Evolutionary conservation across 2,888 invertebrate species (phyloP).

Genomic region (Eremobia ochroleuca): DNA sequence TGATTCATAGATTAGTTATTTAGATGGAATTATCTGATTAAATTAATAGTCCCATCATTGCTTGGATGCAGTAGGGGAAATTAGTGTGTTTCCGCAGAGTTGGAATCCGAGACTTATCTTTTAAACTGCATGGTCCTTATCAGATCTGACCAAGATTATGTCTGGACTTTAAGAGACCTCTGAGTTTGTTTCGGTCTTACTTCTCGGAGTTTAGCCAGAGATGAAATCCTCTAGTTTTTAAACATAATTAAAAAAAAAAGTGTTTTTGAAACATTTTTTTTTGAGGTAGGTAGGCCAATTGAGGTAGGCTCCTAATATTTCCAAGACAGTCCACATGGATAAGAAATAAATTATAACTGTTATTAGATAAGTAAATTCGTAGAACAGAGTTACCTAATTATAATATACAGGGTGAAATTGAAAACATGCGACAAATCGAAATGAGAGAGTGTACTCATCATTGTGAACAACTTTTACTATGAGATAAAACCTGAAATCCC

Average conservation of each 20-base stretch:
- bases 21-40: slow-evolving; percentile 16
- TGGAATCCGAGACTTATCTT: not conserved
- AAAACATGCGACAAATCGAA: too few species aligned
- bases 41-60: slow-evolving; percentile 10
- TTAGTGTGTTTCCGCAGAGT: not conserved
- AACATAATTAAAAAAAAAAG: too few species aligned
- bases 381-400: too few species aligned
- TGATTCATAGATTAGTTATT: slow-evolving; percentile 21
- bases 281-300: too few species aligned
- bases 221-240: too few species aligned
- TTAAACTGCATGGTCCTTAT: not conserved
- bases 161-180: not conserved
- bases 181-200: not conserved
- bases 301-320: not conserved
- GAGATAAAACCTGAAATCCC: too few species aligned
- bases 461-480: too few species aligned
- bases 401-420: too few species aligned
- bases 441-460: too few species aligned
- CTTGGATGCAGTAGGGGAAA: not conserved
- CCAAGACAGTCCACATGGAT: not conserved
- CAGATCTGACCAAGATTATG: not conserved
- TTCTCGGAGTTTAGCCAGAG: not conserved
- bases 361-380: not conserved
- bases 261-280: too few species aligned
- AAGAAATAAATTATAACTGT: not conserved